Evolutionary conservation across 2,888 invertebrate species (phyloP), one percentile per base, ranked within the genome.

Genomic region (Andricus quercusramuli): DNA sequence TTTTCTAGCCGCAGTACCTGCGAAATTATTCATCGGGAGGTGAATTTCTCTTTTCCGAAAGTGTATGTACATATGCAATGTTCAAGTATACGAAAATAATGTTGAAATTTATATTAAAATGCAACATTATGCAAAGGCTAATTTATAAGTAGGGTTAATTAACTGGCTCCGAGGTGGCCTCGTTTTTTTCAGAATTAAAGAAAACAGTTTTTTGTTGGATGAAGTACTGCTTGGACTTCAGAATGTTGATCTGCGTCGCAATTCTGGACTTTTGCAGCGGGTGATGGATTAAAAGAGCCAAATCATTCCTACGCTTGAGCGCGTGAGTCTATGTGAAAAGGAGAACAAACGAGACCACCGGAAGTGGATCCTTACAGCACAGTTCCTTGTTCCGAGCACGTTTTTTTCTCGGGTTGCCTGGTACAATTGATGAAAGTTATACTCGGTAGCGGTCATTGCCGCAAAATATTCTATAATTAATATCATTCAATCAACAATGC

Each of bases 41-140:
- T 32, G 56, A 74, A 32, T 32, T 74, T 74, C 74, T 59, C 56
- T 74, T 32, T 74, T 74, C 29, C 64, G 37, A 74, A 56, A 74
- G n/a, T 74, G 51, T 77, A 59, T 74, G 32, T 77, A 80, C 59
- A 74, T 81, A 81, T 81, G 78, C 81, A 80, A 82, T 82, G 67
- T 79, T 80, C 78, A 41, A 80, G 82, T 83, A 81, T 82, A 82
- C 81, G 80, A 77, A 70, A 80, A 29, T 66, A 80, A 56, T 83
- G 79, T 82, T 77, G 29, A 17, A 64, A 29, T 64, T 29, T 25
- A 68, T 22, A 68, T 68, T 44, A 22, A 47, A 70, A 32, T 56
- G 70, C 32, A 74, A 56, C 68, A 79, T 41, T 44, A 64, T 64
- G 70, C 62, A 74, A 68, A 70, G 29, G 78, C 22, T 70, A 37